Base-by-base conservation (phyloP, 2,797 vertebrate genomes). In the Protonibea diacanthus region DNA sequence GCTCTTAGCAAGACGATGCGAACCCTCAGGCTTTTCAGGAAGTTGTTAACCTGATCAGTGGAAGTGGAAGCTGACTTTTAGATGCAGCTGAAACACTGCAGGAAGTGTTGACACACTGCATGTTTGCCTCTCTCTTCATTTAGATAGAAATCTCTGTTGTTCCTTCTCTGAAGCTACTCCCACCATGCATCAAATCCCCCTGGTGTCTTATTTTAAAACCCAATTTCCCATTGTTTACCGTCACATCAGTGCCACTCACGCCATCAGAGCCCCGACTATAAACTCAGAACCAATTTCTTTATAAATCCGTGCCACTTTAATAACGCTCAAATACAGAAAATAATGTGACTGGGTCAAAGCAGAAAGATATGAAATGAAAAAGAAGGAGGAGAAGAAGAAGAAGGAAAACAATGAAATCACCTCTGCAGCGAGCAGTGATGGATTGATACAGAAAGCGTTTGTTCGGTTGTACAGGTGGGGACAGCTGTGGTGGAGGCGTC, bases 201-300 rank as follows among this genome's bases (percentile, higher is more conserved):
- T 0, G 44, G 29, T 44, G 78, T 76, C 84, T 87, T 71, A 77
- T 85, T 82, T 81, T 56, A 84, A 91, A 88, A 90, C 66, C 49
- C 86, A 78, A 88, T 90, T 86, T 88, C 79, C 75, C 25, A 33
- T 86, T 89, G 79, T 86, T 90, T 88, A 86, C 85, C 11, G 6
- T 63, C 11, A 33, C 78, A 83, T 90, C 84, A 67, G 72, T 68
- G 83, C 83, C 86, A 78, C 86, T 86, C 85, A 80, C 78, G 47
- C 60, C 74, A 44, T 71, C 71, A 47, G 65, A 78, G 69, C 23
- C 78, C 11, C 4, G 20, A 44, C 62, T 17, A 48, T 71, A 72
- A 71, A 74, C 78, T 88, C 80, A 79, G 52, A 87, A 71, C 78
- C 87, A 80, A 86, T 81, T 73, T 78, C 78, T 76, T 66, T 78